Percentiles rank a stretch among this genome's conserved stretches.
phyloP scores from a whole-genome alignment of 2,113 vertebrate species.

The Thalassoma bifasciatum region DNA sequence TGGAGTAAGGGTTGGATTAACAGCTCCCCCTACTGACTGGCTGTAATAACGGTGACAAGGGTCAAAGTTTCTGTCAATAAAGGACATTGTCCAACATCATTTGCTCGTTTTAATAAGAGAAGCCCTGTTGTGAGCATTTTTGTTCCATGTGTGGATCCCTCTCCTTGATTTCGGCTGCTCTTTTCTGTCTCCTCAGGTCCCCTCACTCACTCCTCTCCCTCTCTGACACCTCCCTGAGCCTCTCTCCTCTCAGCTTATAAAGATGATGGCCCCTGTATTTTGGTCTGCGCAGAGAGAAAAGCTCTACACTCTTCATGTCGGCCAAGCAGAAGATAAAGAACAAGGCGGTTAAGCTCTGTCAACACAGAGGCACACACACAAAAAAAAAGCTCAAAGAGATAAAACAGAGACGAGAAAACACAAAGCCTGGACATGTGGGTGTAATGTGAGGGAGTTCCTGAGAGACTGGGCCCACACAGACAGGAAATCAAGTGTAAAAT shows the following conservation, averaged over 20 bases:
- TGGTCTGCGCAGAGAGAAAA: constrained; percentile 20
- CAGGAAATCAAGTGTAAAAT: constrained; percentile 33
- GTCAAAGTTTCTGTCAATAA: too few species aligned
- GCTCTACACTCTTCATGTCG: constrained; percentile 33
- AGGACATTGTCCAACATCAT: too few species aligned
- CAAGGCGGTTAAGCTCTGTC: constrained; percentile 55
- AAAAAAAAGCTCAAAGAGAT: constrained; percentile 35
- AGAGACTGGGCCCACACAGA: constrained; percentile 11
- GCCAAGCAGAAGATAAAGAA: constrained; percentile 48
- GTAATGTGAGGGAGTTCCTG: not conserved
- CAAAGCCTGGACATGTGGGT: constrained; percentile 24
- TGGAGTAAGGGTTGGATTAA: too few species aligned
- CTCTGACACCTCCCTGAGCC: constrained; percentile 6
- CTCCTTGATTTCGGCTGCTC: not conserved
- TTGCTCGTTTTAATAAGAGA: too few species aligned
- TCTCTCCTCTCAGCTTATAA: constrained; percentile 25
- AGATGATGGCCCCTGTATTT: constrained; percentile 31
- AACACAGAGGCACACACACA: constrained; percentile 43
- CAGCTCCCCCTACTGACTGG: too few species aligned
- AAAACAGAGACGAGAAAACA: constrained; percentile 39
- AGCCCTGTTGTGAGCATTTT: not conserved
- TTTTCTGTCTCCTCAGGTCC: not conserved
- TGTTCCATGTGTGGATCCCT: constrained; percentile 2
- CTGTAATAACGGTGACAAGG: too few species aligned
- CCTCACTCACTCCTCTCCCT: not conserved